These are phyloP conservation scores for Melanocharis versteri DNA, from an alignment of 2,113 vertebrate species.

Conservation along the genomic window DNA sequence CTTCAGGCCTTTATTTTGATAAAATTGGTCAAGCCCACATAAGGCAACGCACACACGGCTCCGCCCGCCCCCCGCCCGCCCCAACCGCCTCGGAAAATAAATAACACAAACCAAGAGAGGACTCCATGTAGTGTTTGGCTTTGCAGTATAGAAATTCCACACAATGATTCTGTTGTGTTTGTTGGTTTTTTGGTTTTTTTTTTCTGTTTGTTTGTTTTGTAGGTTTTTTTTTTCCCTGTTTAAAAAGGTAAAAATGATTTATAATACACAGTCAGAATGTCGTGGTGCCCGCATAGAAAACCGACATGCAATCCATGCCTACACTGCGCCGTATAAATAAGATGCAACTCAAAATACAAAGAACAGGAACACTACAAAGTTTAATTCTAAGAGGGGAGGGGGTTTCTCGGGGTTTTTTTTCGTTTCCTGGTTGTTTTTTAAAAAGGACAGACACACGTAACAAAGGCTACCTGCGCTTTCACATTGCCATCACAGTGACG, in stretches of 20 bases:
- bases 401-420: too few relatives aligned
- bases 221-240: background rate
- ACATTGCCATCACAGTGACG: slow-evolving; percentile 67
- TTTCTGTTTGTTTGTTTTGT: background rate
- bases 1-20: slow-evolving; percentile 58
- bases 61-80: background rate
- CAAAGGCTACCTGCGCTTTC: slow-evolving; percentile 47
- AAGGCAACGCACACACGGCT: slow-evolving; percentile 58
- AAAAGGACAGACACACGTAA: slow-evolving; percentile 42
- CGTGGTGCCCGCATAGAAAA: slow-evolving; percentile 56
- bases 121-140: slow-evolving; percentile 64
- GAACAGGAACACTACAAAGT: slow-evolving; percentile 58
- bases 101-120: slow-evolving; percentile 55
- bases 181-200: background rate
- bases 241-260: slow-evolving; percentile 72
- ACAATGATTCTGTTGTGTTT: background rate
- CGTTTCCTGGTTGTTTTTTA: background rate
- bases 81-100: slow-evolving; percentile 7
- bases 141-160: slow-evolving; percentile 66
- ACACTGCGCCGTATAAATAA: slow-evolving; percentile 62
- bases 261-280: slow-evolving; percentile 62
- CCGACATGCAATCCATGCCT: slow-evolving; percentile 65
- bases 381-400: background rate
- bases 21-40: slow-evolving; percentile 65
- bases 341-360: slow-evolving; percentile 61